phyloP scores from a whole-genome alignment of 2,888 invertebrate species.

The Drosophila subsilvestris region DNA sequence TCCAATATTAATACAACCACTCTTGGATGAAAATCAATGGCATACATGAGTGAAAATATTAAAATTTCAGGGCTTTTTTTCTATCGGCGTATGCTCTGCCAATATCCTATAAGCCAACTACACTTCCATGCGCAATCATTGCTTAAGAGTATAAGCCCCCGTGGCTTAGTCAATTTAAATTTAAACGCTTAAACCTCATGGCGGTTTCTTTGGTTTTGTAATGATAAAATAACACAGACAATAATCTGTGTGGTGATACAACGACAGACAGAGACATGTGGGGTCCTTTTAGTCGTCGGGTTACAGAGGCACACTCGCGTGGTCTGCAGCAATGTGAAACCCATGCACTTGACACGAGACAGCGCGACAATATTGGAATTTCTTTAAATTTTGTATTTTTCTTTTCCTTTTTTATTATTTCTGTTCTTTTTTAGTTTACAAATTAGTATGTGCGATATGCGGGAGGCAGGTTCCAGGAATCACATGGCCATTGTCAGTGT shows the following conservation, averaged over 20 bases:
- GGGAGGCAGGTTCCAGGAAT: conserved; percentile 63
- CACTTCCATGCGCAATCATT: background rate
- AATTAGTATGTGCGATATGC: conserved; percentile 70
- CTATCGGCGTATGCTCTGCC: too few relatives aligned
- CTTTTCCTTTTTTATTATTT: conserved; percentile 15
- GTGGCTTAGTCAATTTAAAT: conserved; percentile 39
- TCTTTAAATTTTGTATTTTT: conserved; percentile 26
- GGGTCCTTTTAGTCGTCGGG: conserved; percentile 68
- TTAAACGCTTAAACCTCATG: conserved; percentile 45
- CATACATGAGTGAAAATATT: too few relatives aligned
- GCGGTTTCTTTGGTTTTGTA: conserved; percentile 55
- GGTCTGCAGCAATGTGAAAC: background rate
- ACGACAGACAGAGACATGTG: conserved; percentile 62
- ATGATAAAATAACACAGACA: conserved; percentile 70
- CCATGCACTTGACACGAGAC: conserved; percentile 70
- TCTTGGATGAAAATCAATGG: too few relatives aligned
- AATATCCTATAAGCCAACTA: too few relatives aligned
- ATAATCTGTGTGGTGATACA: conserved; percentile 32
- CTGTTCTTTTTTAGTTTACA: conserved; percentile 69
- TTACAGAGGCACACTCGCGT: conserved; percentile 49
- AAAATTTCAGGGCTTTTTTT: too few relatives aligned
- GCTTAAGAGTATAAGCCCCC: background rate
- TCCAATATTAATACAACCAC: too few relatives aligned
- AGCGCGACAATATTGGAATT: conserved; percentile 57
- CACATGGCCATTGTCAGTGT: conserved; percentile 46